phyloP scores from a whole-genome alignment of 2,113 vertebrate genomes.

The Picathartes gymnocephalus region DNA sequence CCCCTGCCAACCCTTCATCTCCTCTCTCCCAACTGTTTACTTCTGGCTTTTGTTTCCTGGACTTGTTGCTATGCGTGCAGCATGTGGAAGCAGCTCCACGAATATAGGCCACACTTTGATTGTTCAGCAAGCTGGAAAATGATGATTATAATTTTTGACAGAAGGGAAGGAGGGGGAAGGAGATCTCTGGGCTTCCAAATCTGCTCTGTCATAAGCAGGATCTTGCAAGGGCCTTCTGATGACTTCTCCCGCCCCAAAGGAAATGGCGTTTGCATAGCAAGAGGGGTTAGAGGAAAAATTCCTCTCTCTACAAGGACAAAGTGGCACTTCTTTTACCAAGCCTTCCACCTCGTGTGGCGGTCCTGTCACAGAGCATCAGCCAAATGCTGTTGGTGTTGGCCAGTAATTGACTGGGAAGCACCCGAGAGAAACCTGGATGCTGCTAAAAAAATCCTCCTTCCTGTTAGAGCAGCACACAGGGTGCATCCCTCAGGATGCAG shows the following conservation, averaged over 20 bases:
- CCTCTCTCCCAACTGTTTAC: conserved; percentile 18
- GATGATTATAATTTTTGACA: conserved; percentile 72
- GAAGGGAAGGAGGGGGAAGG: conserved; percentile 45
- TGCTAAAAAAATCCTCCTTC: neutral
- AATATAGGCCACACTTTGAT: conserved; percentile 72
- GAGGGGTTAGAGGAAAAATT: neutral
- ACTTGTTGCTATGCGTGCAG: conserved; percentile 70
- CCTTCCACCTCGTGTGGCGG: neutral
- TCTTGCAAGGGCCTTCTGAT: conserved; percentile 19
- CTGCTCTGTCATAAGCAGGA: conserved; percentile 66
- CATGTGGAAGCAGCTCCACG: conserved; percentile 59
- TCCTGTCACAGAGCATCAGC: neutral
- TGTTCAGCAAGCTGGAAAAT: conserved; percentile 71
- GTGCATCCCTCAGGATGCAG: accelerated
- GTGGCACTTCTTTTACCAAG: neutral
- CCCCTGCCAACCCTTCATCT: neutral
- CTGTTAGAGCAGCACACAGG: accelerated
- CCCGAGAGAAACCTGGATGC: neutral
- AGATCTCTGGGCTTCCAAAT: conserved; percentile 58
- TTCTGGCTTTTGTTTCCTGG: conserved; percentile 47
- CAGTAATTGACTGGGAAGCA: neutral
- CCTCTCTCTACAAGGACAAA: neutral
- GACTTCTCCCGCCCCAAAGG: conserved; percentile 36
- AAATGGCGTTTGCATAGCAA: conserved; percentile 32
- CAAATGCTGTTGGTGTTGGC: neutral